A percentile compares a stretch with the other conserved stretches of the same genome.
These are phyloP conservation scores for Seira sanloemensis DNA, from an alignment of 2,888 invertebrate species.

Conservation along the genomic window DNA sequence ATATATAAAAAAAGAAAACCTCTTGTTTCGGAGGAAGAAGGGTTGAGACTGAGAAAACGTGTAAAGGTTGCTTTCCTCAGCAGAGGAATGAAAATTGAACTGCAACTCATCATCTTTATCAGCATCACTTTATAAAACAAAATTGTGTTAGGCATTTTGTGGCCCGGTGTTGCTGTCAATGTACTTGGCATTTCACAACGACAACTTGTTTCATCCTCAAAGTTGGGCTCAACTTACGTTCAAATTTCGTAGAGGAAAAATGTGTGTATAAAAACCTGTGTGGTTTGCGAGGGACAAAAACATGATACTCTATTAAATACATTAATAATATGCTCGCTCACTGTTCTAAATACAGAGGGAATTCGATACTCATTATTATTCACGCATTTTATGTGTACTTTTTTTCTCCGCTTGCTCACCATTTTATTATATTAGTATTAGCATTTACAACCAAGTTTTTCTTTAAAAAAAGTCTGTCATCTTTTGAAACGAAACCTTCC, in stretches of 20 bases:
- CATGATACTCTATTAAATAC: slow-evolving; percentile 44
- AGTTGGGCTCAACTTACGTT: not conserved
- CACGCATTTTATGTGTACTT: not conserved
- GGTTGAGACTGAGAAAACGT: slow-evolving; percentile 46
- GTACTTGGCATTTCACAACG: slow-evolving; percentile 1
- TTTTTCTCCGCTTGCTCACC: not conserved
- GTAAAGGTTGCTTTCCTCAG: slow-evolving; percentile 21
- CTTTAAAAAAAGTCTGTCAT: slow-evolving; percentile 30
- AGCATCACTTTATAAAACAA: not conserved
- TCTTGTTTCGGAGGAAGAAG: not conserved
- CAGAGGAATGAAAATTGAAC: not conserved
- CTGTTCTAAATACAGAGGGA: not conserved
- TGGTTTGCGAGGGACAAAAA: not conserved
- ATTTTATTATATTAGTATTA: not conserved
- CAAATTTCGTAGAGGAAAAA: too few species aligned
- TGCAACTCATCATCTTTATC: not conserved
- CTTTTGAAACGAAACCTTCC: slow-evolving; percentile 17
- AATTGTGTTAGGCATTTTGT: not conserved
- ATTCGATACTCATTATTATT: slow-evolving; percentile 1
- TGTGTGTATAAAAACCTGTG: slow-evolving; percentile 3
- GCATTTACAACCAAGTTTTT: not conserved
- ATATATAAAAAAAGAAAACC: too few species aligned
- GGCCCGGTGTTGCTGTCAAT: not conserved
- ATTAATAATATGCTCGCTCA: slow-evolving; percentile 51
- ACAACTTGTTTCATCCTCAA: not conserved